phyloP scores from a whole-genome alignment of 1,140 invertebrate genomes.

The Oscheius sp. region DNA sequence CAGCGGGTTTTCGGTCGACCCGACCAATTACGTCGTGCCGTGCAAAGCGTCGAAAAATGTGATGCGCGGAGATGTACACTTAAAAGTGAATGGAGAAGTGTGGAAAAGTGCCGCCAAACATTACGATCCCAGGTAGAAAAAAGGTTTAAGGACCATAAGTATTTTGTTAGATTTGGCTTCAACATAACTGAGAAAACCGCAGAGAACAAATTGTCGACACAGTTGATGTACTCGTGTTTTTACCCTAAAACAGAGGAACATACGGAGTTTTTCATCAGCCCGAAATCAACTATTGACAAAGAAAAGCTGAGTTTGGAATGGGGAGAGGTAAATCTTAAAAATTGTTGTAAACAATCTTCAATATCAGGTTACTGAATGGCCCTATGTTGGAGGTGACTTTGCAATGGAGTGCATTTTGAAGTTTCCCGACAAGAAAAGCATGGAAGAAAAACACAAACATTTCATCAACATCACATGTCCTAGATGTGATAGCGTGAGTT shows the following conservation, averaged over 20 bases:
- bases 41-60: background rate
- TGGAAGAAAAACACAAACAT: background rate
- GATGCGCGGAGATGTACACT: background rate
- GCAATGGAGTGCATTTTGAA: background rate
- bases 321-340: background rate
- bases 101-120: background rate
- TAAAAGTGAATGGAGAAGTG: background rate
- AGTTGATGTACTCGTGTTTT: background rate
- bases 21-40: background rate
- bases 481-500: background rate
- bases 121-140: slow-evolving; percentile 5
- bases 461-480: background rate
- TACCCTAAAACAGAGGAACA: background rate
- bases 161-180: slow-evolving; percentile 4
- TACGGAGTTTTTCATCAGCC: background rate
- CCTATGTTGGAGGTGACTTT: background rate
- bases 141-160: background rate
- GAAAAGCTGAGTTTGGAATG: background rate
- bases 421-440: background rate
- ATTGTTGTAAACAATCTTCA: background rate
- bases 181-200: background rate
- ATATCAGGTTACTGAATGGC: background rate
- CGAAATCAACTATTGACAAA: background rate
- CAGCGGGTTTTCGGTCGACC: background rate
- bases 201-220: background rate